Evolutionary conservation across 2,113 vertebrate species (phyloP), one percentile per base, ranked within the genome.

Genomic region (Mesitornis unicolor): DNA sequence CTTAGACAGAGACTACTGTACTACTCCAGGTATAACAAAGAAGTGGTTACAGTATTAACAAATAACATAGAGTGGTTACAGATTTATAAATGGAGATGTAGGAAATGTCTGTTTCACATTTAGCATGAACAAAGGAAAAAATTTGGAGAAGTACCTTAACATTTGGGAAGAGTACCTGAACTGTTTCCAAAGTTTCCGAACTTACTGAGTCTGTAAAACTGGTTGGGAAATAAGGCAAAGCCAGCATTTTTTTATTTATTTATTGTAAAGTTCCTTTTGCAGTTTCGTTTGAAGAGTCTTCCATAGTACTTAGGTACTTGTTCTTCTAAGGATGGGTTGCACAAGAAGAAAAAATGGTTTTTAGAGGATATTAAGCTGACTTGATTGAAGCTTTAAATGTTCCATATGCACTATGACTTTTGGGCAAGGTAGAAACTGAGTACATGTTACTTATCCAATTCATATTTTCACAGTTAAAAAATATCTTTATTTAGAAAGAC

Each of bases 31-130:
- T 64, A 50, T 22, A 79, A 83, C 63, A 36, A 78, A 75, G 42
- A 60, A 86, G n/a, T 45, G 40, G 60, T 70, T 74, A 40, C 28
- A 53, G 11, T 59, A 68, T 74, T 83, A 69, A 45, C 16, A 69
- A 95, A 59, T 38, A 87, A 26, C 17, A 28, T 13, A 77, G 35
- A 86, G 9, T 33, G 19, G 65, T 87, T 65, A 24, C 26, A 87
- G 48, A 75, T 87, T 83, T 96, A 45, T 64, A 91, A 96, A 92
- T 70, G 43, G 83, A 92, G 56, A 71, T 70, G 54, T 50, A 96
- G 83, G 80, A 96, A 93, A 84, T 82, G 25, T 82, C 97, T 96
- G 74, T 59, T 94, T 93, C 38, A 3, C 50, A 71, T 95, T 75
- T 90, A 77, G 76, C 3, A 16, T 90, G 59, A 84, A 65, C 33